These are phyloP conservation scores for Agriopis leucophaearia DNA, from an alignment of 2,888 invertebrate genomes.

Conservation along the genomic window DNA sequence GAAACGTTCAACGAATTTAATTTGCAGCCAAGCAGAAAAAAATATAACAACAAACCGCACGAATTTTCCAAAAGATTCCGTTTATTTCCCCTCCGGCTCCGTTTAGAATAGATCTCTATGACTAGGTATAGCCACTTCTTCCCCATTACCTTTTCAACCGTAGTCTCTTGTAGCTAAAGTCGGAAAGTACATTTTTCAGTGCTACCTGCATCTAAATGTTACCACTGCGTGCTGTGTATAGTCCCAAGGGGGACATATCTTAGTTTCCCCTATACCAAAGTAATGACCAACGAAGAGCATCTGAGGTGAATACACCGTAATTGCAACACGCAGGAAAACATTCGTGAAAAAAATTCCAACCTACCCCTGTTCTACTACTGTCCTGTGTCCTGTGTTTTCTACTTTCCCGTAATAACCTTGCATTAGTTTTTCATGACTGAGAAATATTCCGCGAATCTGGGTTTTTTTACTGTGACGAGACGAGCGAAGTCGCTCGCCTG, in stretches of 20 bases:
- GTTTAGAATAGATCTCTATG: background rate
- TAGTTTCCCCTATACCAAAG: constrained; percentile 64
- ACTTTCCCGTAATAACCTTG: constrained; percentile 8
- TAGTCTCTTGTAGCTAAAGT: constrained; percentile 13
- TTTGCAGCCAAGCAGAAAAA: background rate
- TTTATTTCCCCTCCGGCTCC: constrained; percentile 10
- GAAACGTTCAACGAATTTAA: background rate
- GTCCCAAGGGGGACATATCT: constrained; percentile 69
- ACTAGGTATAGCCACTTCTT: background rate
- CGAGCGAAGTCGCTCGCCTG: too few species aligned
- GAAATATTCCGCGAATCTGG: background rate
- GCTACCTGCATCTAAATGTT: constrained; percentile 4
- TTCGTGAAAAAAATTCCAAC: constrained; percentile 25
- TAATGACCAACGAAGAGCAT: constrained; percentile 57
- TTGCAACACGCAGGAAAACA: constrained; percentile 54
- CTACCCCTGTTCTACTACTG: too few species aligned
- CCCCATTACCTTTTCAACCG: constrained; percentile 10
- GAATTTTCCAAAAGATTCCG: constrained; percentile 2
- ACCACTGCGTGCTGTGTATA: constrained; percentile 33
- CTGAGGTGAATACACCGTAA: constrained; percentile 71
- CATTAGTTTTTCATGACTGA: background rate
- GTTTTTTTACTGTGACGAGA: too few species aligned
- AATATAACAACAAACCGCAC: constrained; percentile 8
- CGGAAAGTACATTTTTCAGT: constrained; percentile 8
- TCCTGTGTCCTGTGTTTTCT: background rate